phyloP scores from a whole-genome alignment of 2,113 vertebrate species.

The Chloebia gouldiae region DNA sequence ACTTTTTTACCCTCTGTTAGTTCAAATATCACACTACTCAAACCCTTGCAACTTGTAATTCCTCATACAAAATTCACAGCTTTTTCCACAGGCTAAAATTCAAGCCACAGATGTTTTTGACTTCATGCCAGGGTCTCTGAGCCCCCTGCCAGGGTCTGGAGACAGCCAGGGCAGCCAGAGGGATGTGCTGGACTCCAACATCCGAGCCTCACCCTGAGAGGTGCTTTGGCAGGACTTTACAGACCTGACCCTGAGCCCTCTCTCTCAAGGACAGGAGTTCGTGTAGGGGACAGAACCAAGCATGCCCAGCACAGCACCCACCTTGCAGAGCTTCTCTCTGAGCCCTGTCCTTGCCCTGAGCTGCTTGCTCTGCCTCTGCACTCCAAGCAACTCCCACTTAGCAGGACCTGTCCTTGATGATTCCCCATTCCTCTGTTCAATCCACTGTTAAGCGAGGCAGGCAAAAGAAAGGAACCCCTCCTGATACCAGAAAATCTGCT shows the following conservation, averaged over 20 bases:
- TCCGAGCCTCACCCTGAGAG: background rate
- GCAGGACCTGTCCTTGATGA: background rate
- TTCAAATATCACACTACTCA: too few relatives aligned
- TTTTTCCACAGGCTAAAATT: too few relatives aligned
- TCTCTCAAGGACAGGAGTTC: background rate
- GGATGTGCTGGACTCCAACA: too few relatives aligned
- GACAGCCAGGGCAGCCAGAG: too few relatives aligned
- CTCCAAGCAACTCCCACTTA: background rate
- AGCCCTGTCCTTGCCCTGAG: background rate
- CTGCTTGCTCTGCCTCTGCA: background rate
- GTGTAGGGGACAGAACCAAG: background rate
- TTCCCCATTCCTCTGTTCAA: slow-evolving; percentile 9
- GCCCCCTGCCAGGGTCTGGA: too few relatives aligned
- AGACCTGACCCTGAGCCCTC: background rate
- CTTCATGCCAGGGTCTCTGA: too few relatives aligned
- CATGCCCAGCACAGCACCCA: background rate
- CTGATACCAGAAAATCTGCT: background rate
- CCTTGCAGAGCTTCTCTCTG: background rate
- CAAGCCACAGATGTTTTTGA: too few relatives aligned
- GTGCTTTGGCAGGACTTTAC: background rate
- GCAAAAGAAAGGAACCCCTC: slow-evolving; percentile 4
- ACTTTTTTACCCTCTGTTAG: too few relatives aligned
- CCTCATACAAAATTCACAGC: too few relatives aligned
- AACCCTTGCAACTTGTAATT: too few relatives aligned
- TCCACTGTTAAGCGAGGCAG: background rate